These are phyloP conservation scores for Peromyscus leucopus DNA, from an alignment of 2,113 vertebrate species.

Conservation along the genomic window DNA sequence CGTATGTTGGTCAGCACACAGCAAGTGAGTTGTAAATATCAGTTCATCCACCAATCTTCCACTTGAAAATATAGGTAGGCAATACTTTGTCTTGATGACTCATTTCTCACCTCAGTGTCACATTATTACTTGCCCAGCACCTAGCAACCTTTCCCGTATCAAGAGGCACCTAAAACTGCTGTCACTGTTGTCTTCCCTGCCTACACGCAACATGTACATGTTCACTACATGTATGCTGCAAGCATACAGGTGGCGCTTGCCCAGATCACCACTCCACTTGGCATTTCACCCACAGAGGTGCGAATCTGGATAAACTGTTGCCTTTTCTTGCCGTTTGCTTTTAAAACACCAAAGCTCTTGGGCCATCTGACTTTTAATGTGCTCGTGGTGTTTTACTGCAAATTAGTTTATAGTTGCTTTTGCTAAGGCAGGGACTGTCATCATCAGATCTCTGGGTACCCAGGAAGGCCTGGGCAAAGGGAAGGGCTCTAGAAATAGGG, in stretches of 20 bases:
- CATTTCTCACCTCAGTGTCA: slow-evolving; percentile 26
- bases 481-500: background rate
- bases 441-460: background rate
- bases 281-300: background rate
- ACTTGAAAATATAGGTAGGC: slow-evolving; percentile 27
- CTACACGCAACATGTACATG: background rate
- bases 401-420: slow-evolving; percentile 38
- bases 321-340: slow-evolving; percentile 28
- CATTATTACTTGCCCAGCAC: slow-evolving; percentile 17
- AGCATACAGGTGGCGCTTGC: background rate
- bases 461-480: background rate
- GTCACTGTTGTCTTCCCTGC: background rate
- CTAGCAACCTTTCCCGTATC: background rate
- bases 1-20: background rate
- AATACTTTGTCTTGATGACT: slow-evolving; percentile 39
- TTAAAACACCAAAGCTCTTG: slow-evolving; percentile 55
- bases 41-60: background rate
- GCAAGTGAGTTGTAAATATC: slow-evolving; percentile 29
- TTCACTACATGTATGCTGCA: background rate
- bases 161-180: background rate
- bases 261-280: background rate
- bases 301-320: slow-evolving; percentile 29
- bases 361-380: background rate
- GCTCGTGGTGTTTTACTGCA: slow-evolving; percentile 2
- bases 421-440: background rate